A percentile compares a stretch with the other conserved stretches of the same genome.
phyloP scores from a whole-genome alignment of 2,888 invertebrate genomes.

The Nephrotoma appendiculata region DNA sequence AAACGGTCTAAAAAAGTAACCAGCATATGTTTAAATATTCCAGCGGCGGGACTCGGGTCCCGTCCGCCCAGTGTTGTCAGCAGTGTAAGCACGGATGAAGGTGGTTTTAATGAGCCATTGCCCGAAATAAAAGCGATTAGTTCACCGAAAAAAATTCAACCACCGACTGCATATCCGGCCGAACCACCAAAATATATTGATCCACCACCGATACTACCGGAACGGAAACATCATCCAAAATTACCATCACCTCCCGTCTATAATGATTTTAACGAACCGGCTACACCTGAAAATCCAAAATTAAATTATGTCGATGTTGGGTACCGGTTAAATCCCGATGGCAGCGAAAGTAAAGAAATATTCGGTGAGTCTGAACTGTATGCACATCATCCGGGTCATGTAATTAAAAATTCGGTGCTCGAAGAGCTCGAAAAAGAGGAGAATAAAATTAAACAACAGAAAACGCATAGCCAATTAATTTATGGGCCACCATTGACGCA shows the following conservation, averaged over 20 bases:
- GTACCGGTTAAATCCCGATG: slow-evolving; percentile 32
- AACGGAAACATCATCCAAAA: slow-evolving; percentile 7
- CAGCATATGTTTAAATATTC: slow-evolving; percentile 45
- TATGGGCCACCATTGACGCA: not conserved
- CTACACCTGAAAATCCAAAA: slow-evolving; percentile 17
- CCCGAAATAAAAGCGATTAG: slow-evolving; percentile 52
- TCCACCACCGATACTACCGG: slow-evolving; percentile 4
- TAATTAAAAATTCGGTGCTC: slow-evolving; percentile 25
- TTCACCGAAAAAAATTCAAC: slow-evolving; percentile 12
- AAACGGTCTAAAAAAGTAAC: slow-evolving; percentile 42
- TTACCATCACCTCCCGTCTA: not conserved
- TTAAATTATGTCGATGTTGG: slow-evolving; percentile 33
- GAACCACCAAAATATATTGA: slow-evolving; percentile 14
- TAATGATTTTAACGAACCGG: slow-evolving; percentile 11
- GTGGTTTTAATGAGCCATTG: slow-evolving; percentile 56
- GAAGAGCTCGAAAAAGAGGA: slow-evolving; percentile 17
- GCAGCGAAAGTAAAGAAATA: slow-evolving; percentile 29
- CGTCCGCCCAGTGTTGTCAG: slow-evolving; percentile 54
- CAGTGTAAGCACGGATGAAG: slow-evolving; percentile 45
- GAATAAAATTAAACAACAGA: not conserved
- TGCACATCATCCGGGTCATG: slow-evolving; percentile 16
- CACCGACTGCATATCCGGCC: slow-evolving; percentile 18
- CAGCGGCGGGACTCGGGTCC: slow-evolving; percentile 45
- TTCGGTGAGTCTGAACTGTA: slow-evolving; percentile 30
- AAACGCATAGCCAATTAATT: slow-evolving; percentile 1